phyloP scores from a whole-genome alignment of 2,797 vertebrate genomes.

The Eulemur mongoz region DNA sequence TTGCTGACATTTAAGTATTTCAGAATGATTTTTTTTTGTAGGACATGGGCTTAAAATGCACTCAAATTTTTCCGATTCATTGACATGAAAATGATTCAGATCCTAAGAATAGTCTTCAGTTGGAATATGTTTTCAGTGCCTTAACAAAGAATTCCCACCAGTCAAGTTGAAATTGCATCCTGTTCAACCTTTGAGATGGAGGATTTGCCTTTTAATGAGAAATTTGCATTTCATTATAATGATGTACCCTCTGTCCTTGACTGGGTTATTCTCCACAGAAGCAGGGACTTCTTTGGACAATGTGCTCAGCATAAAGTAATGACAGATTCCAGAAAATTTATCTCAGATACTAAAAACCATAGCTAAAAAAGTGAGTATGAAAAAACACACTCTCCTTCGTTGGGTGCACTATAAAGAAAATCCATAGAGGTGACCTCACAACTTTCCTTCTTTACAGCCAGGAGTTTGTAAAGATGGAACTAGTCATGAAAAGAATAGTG shows the following conservation, averaged over 20 bases:
- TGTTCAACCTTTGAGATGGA: conserved; percentile 52
- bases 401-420: conserved; percentile 9
- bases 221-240: conserved; percentile 64
- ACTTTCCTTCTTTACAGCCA: background rate
- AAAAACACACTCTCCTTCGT: background rate
- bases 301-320: background rate
- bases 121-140: background rate
- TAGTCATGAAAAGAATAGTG: background rate
- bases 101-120: background rate
- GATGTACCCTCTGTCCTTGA: conserved; percentile 49
- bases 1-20: conserved; percentile 26
- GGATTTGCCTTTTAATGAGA: conserved; percentile 72
- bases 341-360: background rate
- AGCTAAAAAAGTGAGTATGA: background rate
- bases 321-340: conserved; percentile 24
- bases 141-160: conserved; percentile 37
- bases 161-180: conserved; percentile 22
- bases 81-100: conserved; percentile 51
- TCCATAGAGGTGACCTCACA: background rate
- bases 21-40: conserved; percentile 34
- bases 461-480: background rate
- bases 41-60: background rate
- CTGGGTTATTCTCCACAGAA: conserved; percentile 34
- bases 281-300: background rate
- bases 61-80: conserved; percentile 52